These are phyloP conservation scores for Ataeniobius toweri DNA, from an alignment of 2,797 vertebrate genomes.

Conservation along the genomic window DNA sequence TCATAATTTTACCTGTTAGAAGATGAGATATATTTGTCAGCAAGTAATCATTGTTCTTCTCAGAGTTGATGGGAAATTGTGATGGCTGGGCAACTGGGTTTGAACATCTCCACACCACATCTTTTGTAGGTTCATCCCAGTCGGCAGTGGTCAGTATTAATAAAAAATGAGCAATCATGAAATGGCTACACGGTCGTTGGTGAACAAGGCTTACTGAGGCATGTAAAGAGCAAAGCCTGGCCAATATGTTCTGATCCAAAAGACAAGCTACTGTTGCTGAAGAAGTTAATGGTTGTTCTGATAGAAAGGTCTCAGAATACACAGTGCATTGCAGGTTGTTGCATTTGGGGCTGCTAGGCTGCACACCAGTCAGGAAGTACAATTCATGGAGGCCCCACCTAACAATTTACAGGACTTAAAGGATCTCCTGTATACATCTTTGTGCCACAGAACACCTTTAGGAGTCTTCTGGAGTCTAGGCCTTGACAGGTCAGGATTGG, in stretches of 20 bases:
- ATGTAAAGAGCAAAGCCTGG: neutral
- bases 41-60: neutral
- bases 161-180: neutral
- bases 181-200: neutral
- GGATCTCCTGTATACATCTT: neutral
- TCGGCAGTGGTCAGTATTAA: neutral
- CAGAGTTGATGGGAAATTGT: neutral
- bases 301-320: neutral
- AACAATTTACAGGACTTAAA: neutral
- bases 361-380: neutral
- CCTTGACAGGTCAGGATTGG: neutral
- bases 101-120: neutral
- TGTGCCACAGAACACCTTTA: neutral
- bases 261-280: neutral
- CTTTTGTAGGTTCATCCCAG: neutral
- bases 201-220: neutral
- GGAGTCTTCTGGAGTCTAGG: neutral
- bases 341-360: neutral
- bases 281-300: neutral
- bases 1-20: neutral
- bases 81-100: neutral
- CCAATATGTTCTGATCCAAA: neutral
- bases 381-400: neutral
- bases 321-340: neutral
- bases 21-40: neutral